A percentile compares a stretch with the other conserved stretches of the same genome.
These are phyloP conservation scores for Suncus etruscus DNA, from an alignment of 2,113 vertebrate species.

Conservation along the genomic window DNA sequence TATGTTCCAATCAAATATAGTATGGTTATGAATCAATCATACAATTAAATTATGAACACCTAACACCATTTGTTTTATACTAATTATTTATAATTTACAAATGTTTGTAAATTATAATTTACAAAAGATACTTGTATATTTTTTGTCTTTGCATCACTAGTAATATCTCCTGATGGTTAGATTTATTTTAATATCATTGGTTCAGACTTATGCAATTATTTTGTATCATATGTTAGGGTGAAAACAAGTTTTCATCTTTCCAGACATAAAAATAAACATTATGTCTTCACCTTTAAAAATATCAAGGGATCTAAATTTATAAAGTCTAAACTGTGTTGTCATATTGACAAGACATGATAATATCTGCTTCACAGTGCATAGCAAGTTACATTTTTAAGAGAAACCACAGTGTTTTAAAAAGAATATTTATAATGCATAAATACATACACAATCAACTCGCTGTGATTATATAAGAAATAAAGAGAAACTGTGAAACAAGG, in stretches of 20 bases:
- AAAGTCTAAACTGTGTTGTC: background rate
- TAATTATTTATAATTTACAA: constrained; percentile 77
- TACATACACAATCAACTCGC: background rate
- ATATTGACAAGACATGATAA: background rate
- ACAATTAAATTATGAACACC: constrained; percentile 65
- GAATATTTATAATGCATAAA: background rate
- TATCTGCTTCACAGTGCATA: background rate
- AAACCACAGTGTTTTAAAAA: constrained; percentile 30
- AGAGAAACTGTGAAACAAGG: background rate
- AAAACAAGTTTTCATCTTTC: constrained; percentile 53
- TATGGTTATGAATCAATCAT: constrained; percentile 56
- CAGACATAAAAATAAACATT: constrained; percentile 26
- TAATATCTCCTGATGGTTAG: constrained; percentile 32
- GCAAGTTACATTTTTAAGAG: constrained; percentile 12
- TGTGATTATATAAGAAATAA: background rate
- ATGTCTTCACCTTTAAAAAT: constrained; percentile 52
- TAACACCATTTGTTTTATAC: constrained; percentile 57
- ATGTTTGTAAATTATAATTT: constrained; percentile 56
- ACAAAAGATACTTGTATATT: background rate
- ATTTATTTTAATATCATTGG: constrained; percentile 52
- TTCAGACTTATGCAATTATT: constrained; percentile 40
- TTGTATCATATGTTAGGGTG: constrained; percentile 54
- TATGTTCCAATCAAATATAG: constrained; percentile 44
- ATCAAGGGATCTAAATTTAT: constrained; percentile 20
- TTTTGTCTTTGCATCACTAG: constrained; percentile 21